Evolutionary conservation across 2,797 vertebrate genomes (phyloP), one percentile per base, ranked within the genome.

Genomic region (Enteromius anoplus): DNA sequence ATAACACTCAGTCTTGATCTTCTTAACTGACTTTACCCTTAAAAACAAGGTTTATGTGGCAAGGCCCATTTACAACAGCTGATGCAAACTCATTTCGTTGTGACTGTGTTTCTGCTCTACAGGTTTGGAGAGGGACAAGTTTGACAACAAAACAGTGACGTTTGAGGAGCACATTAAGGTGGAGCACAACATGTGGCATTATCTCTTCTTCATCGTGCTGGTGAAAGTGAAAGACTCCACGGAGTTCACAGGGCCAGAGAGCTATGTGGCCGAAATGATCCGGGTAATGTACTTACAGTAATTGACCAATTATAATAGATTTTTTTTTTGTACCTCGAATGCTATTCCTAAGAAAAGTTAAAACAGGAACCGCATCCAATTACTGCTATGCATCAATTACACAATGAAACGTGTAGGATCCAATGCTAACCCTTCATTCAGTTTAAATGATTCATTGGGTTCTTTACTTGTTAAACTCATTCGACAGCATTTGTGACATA

Each of bases 171-270:
- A 99, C 91, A 99, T 99, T 89, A 97, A 99, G 91, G 97, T 98
- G 6, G 98, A 99, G 53, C 98, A 99, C 95, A 99, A 99, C 91
- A 99, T 99, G 98, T 99, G 97, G 98, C 98, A 99, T 84, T 99
- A 99, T 70, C 92, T 99, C 88, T 99, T 95, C 92, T 99, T 99
- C 89, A 99, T 99, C 11, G 98, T 99, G 21, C 91, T 99, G 85
- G 97, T 99, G 78, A 98, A 98, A 91, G 98, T 99, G 29, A 99
- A 99, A 91, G 98, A 99, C 87, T 98, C 97, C 5, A 99, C 98
- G 0, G 98, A 99, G 87, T 99, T 98, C 89, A 99, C 98, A 0
- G 98, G 98, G 49, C 98, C 98, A 0, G 98, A 99, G 93, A 99
- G 98, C 86, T 99, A 99, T 0, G 98, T 99, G 90, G 98, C 97